Conservation (phyloP, 2,888 invertebrate genomes). For the Cheilosia urbana region DNA sequence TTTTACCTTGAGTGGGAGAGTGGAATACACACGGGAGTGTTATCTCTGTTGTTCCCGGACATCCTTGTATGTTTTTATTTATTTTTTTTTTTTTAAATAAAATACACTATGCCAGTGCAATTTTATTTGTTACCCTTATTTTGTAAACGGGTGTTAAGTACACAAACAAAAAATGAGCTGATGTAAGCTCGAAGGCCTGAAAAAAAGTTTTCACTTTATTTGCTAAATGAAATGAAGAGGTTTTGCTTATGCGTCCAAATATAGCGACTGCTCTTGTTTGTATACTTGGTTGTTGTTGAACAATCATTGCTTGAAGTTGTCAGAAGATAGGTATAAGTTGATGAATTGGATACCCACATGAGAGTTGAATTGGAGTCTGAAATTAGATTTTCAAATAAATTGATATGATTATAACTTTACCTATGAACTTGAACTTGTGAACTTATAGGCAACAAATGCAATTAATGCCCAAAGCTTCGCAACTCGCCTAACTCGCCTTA, state of each 20-base stretch:
- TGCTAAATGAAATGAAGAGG: not conserved
- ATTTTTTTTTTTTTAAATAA: not conserved
- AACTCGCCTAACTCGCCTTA: too few species aligned
- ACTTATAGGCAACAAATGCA: too few species aligned
- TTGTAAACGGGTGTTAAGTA: not conserved
- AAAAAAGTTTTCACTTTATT: constrained; percentile 9
- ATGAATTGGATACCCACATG: not conserved
- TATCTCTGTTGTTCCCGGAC: not conserved
- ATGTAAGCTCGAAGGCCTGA: not conserved
- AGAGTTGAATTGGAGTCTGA: not conserved
- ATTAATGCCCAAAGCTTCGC: too few species aligned
- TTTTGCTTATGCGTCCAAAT: not conserved
- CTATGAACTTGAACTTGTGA: too few species aligned
- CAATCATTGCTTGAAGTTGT: not conserved
- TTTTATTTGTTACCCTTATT: constrained; percentile 13
- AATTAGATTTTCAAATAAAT: not conserved
- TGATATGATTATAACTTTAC: too few species aligned
- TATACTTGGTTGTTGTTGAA: not conserved
- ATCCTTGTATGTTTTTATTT: not conserved
- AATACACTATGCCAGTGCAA: not conserved
- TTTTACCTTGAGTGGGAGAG: not conserved
- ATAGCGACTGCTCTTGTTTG: not conserved
- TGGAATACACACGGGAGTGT: not conserved
- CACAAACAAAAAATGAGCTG: too few species aligned
- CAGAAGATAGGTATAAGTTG: too few species aligned